Percentiles rank a stretch among this genome's conserved stretches.
Evolutionary conservation across 2,113 vertebrate species (phyloP).

Genomic region (Datnioides undecimradiatus): DNA sequence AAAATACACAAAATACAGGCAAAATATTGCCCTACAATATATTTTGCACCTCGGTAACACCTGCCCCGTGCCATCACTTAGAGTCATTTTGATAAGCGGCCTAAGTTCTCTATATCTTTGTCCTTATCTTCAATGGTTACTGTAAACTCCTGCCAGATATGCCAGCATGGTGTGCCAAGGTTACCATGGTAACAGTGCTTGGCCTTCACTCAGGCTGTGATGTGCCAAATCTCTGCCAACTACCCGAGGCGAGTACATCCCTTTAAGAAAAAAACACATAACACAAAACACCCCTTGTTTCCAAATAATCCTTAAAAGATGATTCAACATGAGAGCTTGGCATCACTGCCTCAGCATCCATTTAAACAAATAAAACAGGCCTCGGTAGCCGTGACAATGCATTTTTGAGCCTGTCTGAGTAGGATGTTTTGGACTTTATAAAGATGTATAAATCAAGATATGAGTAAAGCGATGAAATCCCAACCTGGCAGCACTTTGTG

Average conservation of each 20-base stretch:
- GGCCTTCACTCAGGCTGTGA: constrained; percentile 30
- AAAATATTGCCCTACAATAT: background rate
- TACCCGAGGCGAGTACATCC: constrained; percentile 46
- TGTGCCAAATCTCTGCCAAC: constrained; percentile 54
- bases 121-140: constrained; percentile 32
- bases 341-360: constrained; percentile 28
- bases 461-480: constrained; percentile 23
- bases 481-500: background rate
- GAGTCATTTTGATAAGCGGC: background rate
- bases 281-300: constrained; percentile 29
- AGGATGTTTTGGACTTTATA: background rate
- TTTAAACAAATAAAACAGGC: constrained; percentile 19
- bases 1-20: background rate
- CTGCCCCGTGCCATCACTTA: background rate
- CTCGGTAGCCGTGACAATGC: background rate
- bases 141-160: constrained; percentile 50
- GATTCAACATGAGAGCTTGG: constrained; percentile 32
- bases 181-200: constrained; percentile 70
- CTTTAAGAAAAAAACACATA: constrained; percentile 2
- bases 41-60: background rate
- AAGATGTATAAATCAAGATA: constrained; percentile 13
- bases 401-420: constrained; percentile 2
- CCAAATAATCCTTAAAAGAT: constrained; percentile 45
- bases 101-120: constrained; percentile 21
- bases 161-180: constrained; percentile 43